phyloP scores from a whole-genome alignment of 2,888 invertebrate genomes.

The Plebejus anna region DNA sequence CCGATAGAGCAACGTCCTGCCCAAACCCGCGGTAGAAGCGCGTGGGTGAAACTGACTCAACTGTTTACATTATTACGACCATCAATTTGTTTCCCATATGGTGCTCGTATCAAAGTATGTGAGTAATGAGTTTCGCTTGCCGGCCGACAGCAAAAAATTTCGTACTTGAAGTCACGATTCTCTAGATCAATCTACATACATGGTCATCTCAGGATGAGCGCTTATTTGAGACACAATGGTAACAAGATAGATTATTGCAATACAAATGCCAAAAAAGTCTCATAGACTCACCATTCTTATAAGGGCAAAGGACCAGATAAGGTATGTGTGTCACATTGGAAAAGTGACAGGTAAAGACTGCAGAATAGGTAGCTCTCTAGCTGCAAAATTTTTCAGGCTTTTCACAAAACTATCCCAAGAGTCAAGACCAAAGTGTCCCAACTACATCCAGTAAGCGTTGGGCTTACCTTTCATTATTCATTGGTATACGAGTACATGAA shows the following conservation, averaged over 20 bases:
- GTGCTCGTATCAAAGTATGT: slow-evolving; percentile 46
- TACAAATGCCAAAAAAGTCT: background rate
- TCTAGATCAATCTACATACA: slow-evolving; percentile 13
- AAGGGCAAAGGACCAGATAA: background rate
- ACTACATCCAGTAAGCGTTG: too few relatives aligned
- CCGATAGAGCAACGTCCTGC: slow-evolving; percentile 28
- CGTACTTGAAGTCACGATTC: slow-evolving; percentile 33
- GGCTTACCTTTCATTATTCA: background rate
- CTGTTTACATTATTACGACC: slow-evolving; percentile 61
- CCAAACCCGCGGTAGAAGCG: slow-evolving; percentile 32
- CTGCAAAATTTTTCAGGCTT: background rate
- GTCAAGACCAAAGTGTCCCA: background rate
- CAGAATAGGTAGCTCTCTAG: background rate
- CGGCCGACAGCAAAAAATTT: slow-evolving; percentile 35
- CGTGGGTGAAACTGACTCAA: slow-evolving; percentile 53
- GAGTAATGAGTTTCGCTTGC: slow-evolving; percentile 41
- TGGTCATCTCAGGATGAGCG: background rate
- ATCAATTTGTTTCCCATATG: slow-evolving; percentile 54
- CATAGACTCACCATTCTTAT: background rate
- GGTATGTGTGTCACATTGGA: background rate
- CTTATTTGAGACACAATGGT: background rate
- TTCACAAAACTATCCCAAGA: background rate
- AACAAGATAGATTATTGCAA: background rate
- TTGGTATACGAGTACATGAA: background rate
- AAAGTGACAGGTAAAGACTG: background rate